Base-by-base conservation (phyloP, 2,888 invertebrate species). In the Drosophila peninsularis region DNA sequence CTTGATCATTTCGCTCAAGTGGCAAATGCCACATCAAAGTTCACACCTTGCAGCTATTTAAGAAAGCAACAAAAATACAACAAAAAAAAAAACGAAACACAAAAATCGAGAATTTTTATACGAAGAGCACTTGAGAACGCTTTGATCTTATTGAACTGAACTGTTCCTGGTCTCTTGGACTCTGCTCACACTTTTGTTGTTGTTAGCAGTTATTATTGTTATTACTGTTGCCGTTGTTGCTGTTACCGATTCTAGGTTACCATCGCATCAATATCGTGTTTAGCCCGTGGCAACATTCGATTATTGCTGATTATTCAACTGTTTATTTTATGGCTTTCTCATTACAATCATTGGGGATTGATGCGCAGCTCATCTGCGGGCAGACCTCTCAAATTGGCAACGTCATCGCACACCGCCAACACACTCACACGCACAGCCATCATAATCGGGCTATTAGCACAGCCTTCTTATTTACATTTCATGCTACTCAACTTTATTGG, bases 261-360 rank as follows among this genome's bases (percentile, higher is more conserved):
- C 50, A 49, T 27, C 65, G 76, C 79, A 78, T 76, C 78, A 76
- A 68, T 78, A 72, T 78, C 78, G 78, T 78, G 78, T 75, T 80
- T 19, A 13, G 86, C 83, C 78, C 44, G 52, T 54, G 84, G 83
- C 82, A 60, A 60, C 11, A 52, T 85, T 70, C 55, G 60, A 82
- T 88, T 84, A 80, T 82, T 61, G 62, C 56, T 80, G 83, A 83
- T 82, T 83, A 83, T 88, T 83, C 75, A 88, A 83, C 88, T 86
- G 87, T 84, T 84, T 84, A 87, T 87, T 87, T 89, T 79, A 89
- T 89, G 67, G 80, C 89, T 89, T 88, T 88, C 87, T 87, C 84
- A 83, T 88, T 88, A 86, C 78, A 75, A 41, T 56, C 36, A 37
- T 52, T 30, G 32, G 17, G 37, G 19, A 14, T 39, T 47, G 37